Conservation (phyloP, 2,797 vertebrate genomes). For the Nyctibius grandis region DNA sequence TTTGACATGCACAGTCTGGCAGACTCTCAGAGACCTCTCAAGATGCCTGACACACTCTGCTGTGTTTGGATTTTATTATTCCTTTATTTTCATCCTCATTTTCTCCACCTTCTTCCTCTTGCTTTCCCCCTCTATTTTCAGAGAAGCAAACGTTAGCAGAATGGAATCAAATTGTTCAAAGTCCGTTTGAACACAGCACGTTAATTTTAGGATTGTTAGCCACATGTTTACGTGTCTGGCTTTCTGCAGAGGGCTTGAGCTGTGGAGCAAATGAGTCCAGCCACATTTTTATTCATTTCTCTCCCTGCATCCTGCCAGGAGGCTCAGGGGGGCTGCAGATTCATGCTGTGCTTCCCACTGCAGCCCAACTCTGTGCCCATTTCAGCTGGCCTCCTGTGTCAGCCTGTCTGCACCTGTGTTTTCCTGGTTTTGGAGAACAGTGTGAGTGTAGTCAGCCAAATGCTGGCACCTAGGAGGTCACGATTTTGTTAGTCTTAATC, state of each 20-base stretch:
- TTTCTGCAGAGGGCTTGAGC: background rate
- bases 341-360: background rate
- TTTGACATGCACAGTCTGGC: background rate
- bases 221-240: background rate
- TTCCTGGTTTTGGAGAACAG: background rate
- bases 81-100: background rate
- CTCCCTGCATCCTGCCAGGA: background rate
- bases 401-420: background rate
- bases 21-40: background rate
- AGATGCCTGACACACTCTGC: background rate
- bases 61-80: background rate
- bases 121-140: background rate
- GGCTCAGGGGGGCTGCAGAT: background rate
- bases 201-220: slow-evolving; percentile 30
- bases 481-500: background rate
- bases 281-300: background rate
- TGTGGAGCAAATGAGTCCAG: background rate
- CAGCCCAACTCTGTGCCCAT: background rate
- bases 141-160: background rate
- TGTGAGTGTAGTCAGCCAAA: background rate
- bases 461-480: background rate
- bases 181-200: background rate
- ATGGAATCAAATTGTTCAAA: background rate
- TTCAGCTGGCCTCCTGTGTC: background rate
- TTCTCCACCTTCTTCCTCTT: background rate